Evolutionary conservation across 2,888 invertebrate genomes (phyloP).

Genomic region (Acleris cristana): DNA sequence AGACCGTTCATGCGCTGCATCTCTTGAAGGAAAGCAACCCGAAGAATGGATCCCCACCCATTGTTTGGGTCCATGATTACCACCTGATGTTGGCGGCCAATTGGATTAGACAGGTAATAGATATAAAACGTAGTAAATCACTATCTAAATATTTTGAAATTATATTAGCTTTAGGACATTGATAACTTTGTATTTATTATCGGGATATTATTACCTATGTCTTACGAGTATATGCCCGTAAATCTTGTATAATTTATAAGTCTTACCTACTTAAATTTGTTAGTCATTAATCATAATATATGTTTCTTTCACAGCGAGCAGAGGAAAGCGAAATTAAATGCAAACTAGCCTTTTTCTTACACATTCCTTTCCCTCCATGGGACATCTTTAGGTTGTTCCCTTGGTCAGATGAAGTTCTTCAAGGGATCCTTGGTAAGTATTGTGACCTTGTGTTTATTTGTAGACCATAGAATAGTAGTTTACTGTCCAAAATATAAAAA

Average conservation of each 20-base stretch:
- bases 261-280: too few relatives aligned
- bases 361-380: slow-evolving; percentile 98
- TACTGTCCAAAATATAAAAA: background rate
- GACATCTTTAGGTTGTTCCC: slow-evolving; percentile 95
- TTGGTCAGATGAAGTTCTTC: slow-evolving; percentile 96
- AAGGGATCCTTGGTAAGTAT: slow-evolving; percentile 91
- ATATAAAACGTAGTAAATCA: slow-evolving; percentile 24
- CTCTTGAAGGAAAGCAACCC: slow-evolving; percentile 80
- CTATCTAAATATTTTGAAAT: too few relatives aligned
- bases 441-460: background rate
- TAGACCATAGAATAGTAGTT: background rate
- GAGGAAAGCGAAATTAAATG: slow-evolving; percentile 90
- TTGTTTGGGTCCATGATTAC: slow-evolving; percentile 97
- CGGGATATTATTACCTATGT: too few relatives aligned
- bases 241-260: too few relatives aligned
- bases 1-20: slow-evolving; percentile 88
- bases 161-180: too few relatives aligned
- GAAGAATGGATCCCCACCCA: slow-evolving; percentile 83
- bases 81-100: slow-evolving; percentile 96
- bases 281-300: too few relatives aligned
- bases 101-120: slow-evolving; percentile 90
- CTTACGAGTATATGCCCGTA: too few relatives aligned
- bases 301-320: slow-evolving; percentile 80
- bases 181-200: too few relatives aligned
- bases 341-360: slow-evolving; percentile 95